These are phyloP conservation scores for Peromyscus californicus DNA, from an alignment of 2,113 vertebrate genomes.

Conservation along the genomic window DNA sequence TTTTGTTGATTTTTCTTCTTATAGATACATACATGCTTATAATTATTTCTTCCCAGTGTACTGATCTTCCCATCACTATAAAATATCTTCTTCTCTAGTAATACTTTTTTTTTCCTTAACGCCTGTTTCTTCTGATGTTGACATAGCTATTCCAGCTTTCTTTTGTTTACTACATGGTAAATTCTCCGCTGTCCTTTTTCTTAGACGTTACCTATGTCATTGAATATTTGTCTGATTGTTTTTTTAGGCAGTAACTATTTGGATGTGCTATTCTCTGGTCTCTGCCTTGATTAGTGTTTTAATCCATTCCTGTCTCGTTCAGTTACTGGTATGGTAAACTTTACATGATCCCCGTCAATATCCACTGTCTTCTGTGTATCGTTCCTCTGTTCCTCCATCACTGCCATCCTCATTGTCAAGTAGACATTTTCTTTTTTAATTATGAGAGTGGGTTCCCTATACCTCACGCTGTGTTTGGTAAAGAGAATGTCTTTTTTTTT, in stretches of 20 bases:
- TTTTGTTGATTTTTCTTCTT: not conserved
- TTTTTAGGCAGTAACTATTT: not conserved
- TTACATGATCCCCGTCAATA: not conserved
- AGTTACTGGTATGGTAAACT: not conserved
- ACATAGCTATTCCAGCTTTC: not conserved
- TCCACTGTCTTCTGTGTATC: not conserved
- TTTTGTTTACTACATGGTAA: not conserved
- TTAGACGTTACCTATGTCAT: not conserved
- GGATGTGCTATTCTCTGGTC: not conserved
- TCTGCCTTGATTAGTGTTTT: not conserved
- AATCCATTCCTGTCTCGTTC: not conserved
- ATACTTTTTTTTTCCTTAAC: not conserved
- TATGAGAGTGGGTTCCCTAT: not conserved
- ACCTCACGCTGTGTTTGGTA: not conserved
- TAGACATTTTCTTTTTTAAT: not conserved
- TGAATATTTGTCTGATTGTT: not conserved
- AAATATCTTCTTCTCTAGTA: not conserved
- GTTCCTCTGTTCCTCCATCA: not conserved
- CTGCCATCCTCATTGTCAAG: not conserved
- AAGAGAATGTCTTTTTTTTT: not conserved
- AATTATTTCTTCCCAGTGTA: not conserved
- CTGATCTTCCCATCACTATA: not conserved
- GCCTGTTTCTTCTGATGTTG: not conserved
- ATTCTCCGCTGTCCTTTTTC: not conserved
- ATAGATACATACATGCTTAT: not conserved